A percentile compares a stretch with the other conserved stretches of the same genome.
These are phyloP conservation scores for Alexandromys fortis DNA, from an alignment of 2,113 vertebrate species.

Conservation along the genomic window DNA sequence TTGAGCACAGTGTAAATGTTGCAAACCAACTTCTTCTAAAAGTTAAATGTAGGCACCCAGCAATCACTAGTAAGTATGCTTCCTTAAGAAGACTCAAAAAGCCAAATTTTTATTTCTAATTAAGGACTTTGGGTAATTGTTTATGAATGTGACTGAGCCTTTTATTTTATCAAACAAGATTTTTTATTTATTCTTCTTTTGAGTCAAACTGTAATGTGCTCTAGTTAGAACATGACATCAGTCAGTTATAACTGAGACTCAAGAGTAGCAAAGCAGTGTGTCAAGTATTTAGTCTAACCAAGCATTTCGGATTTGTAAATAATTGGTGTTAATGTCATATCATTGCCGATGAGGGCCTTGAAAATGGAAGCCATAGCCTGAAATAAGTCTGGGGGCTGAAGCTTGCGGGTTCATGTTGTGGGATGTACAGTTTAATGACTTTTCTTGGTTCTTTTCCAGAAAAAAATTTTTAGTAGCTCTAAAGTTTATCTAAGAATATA, in stretches of 20 bases:
- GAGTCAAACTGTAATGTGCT: constrained; percentile 9
- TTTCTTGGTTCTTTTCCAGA: neutral
- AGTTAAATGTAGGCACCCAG: neutral
- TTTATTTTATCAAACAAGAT: constrained; percentile 2
- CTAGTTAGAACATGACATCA: constrained; percentile 38
- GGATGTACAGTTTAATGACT: neutral
- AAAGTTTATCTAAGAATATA: constrained; percentile 7
- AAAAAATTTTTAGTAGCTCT: constrained; percentile 21
- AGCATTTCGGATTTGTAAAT: constrained; percentile 51
- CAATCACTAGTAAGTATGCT: neutral
- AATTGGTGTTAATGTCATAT: constrained; percentile 46
- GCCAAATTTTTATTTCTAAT: neutral
- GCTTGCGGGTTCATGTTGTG: neutral
- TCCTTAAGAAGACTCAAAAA: neutral
- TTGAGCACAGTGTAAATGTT: neutral
- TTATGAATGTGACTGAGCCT: constrained; percentile 18
- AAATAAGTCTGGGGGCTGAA: neutral
- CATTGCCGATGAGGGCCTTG: neutral
- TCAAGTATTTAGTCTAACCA: constrained; percentile 58
- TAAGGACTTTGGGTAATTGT: neutral
- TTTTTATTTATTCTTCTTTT: constrained; percentile 46
- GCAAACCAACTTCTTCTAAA: neutral
- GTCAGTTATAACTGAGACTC: neutral
- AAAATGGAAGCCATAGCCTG: neutral
- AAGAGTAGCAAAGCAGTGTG: constrained; percentile 12